Conservation (phyloP, 2,797 vertebrate genomes). For the Schizopygopsis pylzovi region DNA sequence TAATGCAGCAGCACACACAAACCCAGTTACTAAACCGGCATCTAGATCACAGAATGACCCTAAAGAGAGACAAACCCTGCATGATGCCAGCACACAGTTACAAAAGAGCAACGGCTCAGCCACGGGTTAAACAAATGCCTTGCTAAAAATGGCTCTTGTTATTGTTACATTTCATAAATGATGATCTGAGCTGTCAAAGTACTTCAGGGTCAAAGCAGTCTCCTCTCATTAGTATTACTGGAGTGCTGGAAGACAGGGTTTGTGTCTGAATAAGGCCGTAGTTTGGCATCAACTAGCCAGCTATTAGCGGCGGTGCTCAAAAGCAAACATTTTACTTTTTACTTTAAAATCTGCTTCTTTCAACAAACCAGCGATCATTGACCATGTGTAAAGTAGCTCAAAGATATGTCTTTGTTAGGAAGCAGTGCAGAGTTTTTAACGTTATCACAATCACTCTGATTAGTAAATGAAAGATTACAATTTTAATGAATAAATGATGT, state of each 20-base stretch:
- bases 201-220: background rate
- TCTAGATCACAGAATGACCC: background rate
- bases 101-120: slow-evolving; percentile 19
- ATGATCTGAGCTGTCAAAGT: background rate
- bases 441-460: background rate
- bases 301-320: background rate
- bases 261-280: background rate
- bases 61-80: background rate
- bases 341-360: background rate
- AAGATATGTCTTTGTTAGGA: no score
- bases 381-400: background rate
- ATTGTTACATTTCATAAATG: slow-evolving; percentile 15
- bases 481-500: background rate
- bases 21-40: background rate
- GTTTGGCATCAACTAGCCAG: background rate
- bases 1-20: background rate
- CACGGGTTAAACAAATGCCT: slow-evolving; percentile 17
- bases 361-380: background rate
- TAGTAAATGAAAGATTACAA: background rate
- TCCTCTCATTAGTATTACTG: background rate
- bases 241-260: background rate
- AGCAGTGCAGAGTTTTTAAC: no score
- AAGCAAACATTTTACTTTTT: no score
- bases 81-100: background rate
- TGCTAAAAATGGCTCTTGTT: slow-evolving; percentile 2